Percentiles rank a stretch among this genome's conserved stretches.
Conservation (phyloP, 1,140 invertebrate genomes). For the Rhizoglyphus robini region DNA sequence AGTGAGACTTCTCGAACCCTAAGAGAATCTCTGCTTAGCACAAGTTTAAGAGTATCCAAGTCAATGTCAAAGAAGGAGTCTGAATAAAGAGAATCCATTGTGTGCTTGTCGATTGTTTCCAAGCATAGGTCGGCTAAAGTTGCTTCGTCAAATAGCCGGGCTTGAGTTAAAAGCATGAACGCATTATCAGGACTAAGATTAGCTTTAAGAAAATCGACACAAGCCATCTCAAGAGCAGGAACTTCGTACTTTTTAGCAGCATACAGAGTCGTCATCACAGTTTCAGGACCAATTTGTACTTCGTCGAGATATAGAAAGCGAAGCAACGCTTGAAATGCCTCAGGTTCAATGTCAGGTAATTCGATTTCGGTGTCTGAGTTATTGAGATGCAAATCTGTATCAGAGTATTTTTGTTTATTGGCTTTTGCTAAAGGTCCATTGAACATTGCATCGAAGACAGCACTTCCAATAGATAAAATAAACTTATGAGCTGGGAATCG, state of each 20-base stretch:
- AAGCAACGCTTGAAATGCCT: conserved; percentile 53
- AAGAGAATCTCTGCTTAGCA: conserved; percentile 66
- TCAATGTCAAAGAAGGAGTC: conserved; percentile 80
- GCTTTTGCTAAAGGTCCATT: conserved; percentile 46
- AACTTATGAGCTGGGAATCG: conserved; percentile 70
- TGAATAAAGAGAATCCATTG: conserved; percentile 59
- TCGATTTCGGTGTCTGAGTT: conserved; percentile 47
- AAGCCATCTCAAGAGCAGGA: conserved; percentile 62
- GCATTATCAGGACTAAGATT: conserved; percentile 69
- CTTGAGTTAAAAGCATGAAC: conserved; percentile 63
- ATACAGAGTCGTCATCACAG: conserved; percentile 72
- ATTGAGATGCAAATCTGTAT: background rate
- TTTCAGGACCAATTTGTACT: conserved; percentile 68
- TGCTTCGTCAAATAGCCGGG: conserved; percentile 65
- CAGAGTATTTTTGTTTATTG: background rate
- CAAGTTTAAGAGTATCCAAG: conserved; percentile 59
- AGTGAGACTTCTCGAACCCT: conserved; percentile 64
- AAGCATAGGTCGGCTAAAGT: conserved; percentile 61
- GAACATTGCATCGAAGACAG: conserved; percentile 77
- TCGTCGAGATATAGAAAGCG: conserved; percentile 69
- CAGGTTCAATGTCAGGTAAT: conserved; percentile 66
- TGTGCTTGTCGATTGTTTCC: conserved; percentile 72
- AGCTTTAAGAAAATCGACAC: conserved; percentile 66
- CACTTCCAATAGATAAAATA: conserved; percentile 62
- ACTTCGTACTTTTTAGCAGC: conserved; percentile 78